Percentiles rank a stretch among this genome's conserved stretches.
Conservation (phyloP, 2,888 invertebrate genomes). For the Andrena minutula region DNA sequence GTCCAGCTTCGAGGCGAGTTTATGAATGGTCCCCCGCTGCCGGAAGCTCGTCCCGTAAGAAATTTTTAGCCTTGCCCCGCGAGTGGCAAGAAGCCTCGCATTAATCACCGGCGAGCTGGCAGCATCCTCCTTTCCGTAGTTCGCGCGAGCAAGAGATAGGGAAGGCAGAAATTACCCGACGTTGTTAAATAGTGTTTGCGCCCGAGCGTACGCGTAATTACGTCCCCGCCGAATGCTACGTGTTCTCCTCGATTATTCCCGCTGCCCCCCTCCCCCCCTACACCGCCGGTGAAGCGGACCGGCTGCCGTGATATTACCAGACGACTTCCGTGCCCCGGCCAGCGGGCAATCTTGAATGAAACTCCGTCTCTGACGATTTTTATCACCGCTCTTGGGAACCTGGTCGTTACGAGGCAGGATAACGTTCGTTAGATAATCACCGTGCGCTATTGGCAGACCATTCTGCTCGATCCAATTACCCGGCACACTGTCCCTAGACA, state of each 20-base stretch:
- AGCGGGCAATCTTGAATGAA: constrained; percentile 39
- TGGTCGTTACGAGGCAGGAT: background rate
- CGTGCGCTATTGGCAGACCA: constrained; percentile 4
- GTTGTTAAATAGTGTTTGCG: constrained; percentile 68
- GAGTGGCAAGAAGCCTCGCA: constrained; percentile 69
- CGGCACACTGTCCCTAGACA: background rate
- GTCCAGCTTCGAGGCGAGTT: constrained; percentile 58
- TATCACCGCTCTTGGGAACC: constrained; percentile 27
- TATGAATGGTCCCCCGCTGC: constrained; percentile 68
- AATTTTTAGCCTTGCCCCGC: constrained; percentile 68
- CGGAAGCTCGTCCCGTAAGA: constrained; percentile 70
- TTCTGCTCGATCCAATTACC: background rate
- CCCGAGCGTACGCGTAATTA: constrained; percentile 64
- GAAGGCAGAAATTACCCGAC: constrained; percentile 53
- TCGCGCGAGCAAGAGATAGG: constrained; percentile 19
- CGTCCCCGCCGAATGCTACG: constrained; percentile 49
- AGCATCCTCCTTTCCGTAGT: constrained; percentile 59
- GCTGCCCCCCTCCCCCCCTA: background rate
- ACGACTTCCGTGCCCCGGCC: constrained; percentile 37
- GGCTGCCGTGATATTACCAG: constrained; percentile 40
- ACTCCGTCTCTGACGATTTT: constrained; percentile 20
- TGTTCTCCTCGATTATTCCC: constrained; percentile 59
- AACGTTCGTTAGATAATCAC: constrained; percentile 17
- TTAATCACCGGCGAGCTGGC: constrained; percentile 64
- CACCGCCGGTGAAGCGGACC: constrained; percentile 45